phyloP scores from a whole-genome alignment of 2,888 invertebrate genomes.

The Ophioninae sp. region DNA sequence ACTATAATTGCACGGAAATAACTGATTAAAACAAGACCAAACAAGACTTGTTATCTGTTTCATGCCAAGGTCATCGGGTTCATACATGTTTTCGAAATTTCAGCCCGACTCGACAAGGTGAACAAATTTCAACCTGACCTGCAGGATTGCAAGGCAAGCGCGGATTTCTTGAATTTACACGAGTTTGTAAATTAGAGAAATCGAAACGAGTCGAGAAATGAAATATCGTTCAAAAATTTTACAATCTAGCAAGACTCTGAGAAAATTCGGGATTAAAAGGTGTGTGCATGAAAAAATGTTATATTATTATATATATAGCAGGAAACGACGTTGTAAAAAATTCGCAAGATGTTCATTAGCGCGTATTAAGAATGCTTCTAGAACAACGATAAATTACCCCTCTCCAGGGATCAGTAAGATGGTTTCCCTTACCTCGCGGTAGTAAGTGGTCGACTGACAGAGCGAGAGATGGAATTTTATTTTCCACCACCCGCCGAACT shows the following conservation, averaged over 20 bases:
- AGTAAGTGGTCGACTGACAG: constrained; percentile 46
- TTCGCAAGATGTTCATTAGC: not conserved
- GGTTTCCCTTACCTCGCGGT: constrained; percentile 17
- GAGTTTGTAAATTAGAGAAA: no score
- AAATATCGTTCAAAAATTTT: no score
- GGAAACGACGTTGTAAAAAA: not conserved
- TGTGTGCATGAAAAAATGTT: not conserved
- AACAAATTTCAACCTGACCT: no score
- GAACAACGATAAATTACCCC: constrained; percentile 46
- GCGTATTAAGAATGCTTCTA: constrained; percentile 45
- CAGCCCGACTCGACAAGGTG: no score
- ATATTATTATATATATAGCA: not conserved
- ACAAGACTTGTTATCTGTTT: no score
- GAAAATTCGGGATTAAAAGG: not conserved
- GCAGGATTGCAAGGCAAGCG: no score
- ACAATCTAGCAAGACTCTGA: not conserved
- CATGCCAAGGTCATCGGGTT: no score
- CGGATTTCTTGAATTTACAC: no score
- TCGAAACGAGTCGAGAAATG: no score
- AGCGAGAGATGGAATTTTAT: constrained; percentile 41
- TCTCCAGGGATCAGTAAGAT: constrained; percentile 19
- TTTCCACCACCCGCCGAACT: constrained; percentile 51
- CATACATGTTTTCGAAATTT: no score
- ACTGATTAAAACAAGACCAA: no score
- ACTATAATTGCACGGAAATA: no score